Evolutionary conservation across 2,113 vertebrate species (phyloP).

Genomic region (Meles meles): DNA sequence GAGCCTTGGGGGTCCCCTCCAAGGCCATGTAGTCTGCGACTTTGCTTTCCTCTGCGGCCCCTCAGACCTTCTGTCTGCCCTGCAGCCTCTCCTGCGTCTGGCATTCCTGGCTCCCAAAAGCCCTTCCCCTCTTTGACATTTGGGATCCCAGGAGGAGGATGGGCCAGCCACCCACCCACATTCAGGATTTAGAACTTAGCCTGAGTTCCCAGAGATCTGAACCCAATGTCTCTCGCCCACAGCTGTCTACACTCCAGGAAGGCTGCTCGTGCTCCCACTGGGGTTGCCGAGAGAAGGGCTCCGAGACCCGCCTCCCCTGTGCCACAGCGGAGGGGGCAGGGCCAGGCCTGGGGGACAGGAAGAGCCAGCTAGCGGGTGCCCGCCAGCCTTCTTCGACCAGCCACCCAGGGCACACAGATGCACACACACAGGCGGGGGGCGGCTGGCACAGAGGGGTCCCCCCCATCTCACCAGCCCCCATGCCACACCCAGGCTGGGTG

Average conservation of each 20-base stretch:
- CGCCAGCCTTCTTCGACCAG: not conserved
- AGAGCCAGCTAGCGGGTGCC: not conserved
- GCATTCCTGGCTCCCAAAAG: not conserved
- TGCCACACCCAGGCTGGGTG: too few species aligned
- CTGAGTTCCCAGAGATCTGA: not conserved
- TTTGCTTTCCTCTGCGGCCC: not conserved
- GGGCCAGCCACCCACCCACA: not conserved
- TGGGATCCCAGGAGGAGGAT: not conserved
- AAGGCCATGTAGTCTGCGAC: accelerated
- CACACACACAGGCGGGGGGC: not conserved
- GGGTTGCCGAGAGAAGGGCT: not conserved
- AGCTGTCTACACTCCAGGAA: not conserved
- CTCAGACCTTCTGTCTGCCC: not conserved
- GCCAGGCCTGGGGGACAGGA: not conserved
- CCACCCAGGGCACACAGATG: not conserved
- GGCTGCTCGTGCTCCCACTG: not conserved
- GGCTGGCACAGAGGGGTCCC: not conserved
- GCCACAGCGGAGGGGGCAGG: not conserved
- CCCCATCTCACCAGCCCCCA: not conserved
- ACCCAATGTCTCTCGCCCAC: not conserved
- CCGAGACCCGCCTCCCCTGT: not conserved
- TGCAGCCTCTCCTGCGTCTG: not conserved
- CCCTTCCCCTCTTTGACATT: not conserved
- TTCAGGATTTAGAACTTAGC: not conserved
- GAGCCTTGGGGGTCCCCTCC: not conserved